A percentile compares a stretch with the other conserved stretches of the same genome.
phyloP scores from a whole-genome alignment of 1,140 invertebrate species.

The Aphis gossypii region DNA sequence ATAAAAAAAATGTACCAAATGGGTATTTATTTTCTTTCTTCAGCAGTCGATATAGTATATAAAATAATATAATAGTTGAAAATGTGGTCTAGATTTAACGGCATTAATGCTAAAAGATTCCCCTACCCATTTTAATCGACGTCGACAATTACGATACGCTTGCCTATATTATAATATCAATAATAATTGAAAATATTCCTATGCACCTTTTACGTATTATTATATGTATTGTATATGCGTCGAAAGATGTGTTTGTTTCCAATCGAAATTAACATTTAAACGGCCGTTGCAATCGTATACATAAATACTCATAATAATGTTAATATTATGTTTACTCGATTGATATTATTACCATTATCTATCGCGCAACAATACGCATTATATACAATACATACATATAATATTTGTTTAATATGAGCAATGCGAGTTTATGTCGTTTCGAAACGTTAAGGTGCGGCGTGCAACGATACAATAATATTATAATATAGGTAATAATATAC shows the following conservation, averaged over 20 bases:
- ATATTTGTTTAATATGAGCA: slow-evolving; percentile 9
- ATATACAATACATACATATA: neutral
- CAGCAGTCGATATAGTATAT: neutral
- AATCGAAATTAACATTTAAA: neutral
- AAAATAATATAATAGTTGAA: neutral
- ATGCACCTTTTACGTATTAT: neutral
- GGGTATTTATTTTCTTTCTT: neutral
- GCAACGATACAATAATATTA: too few species aligned
- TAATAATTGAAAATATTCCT: neutral
- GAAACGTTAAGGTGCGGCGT: neutral
- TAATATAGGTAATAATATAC: neutral
- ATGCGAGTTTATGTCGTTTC: slow-evolving; percentile 17
- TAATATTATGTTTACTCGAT: neutral
- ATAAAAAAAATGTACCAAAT: slow-evolving; percentile 1
- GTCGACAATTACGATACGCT: neutral
- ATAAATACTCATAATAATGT: neutral
- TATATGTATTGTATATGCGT: neutral
- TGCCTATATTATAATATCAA: neutral
- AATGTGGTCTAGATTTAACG: slow-evolving; percentile 2
- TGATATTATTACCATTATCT: slow-evolving; percentile 2
- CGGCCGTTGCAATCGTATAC: neutral
- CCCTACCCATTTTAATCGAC: neutral
- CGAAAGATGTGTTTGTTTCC: neutral
- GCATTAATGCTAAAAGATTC: neutral
- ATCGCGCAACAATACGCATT: neutral